These are phyloP conservation scores for Tyrannus savana DNA, from an alignment of 2,113 vertebrate genomes.

Conservation along the genomic window DNA sequence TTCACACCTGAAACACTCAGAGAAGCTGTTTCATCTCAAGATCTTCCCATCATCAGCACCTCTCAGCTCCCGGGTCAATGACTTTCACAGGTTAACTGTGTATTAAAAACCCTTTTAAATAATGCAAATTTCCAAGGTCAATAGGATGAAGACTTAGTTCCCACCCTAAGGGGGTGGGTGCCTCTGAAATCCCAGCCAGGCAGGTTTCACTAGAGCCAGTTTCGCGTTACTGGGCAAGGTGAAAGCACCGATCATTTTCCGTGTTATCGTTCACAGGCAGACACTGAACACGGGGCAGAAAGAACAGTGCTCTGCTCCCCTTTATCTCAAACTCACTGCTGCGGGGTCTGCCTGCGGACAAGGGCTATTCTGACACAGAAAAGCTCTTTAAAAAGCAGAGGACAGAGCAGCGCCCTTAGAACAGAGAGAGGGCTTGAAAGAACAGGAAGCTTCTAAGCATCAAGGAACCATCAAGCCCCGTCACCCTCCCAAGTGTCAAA, in stretches of 20 bases:
- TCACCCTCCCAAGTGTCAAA: slow-evolving; percentile 6
- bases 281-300: not conserved
- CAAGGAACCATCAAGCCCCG: not conserved
- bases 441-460: slow-evolving; percentile 28
- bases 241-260: not conserved
- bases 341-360: not conserved
- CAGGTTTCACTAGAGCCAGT: not conserved
- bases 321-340: not conserved
- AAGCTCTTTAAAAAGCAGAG: not conserved
- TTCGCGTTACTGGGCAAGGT: not conserved
- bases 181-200: not conserved
- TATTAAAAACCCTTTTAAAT: not conserved
- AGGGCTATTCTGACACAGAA: not conserved
- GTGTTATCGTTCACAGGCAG: not conserved
- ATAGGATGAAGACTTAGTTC: not conserved
- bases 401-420: not conserved
- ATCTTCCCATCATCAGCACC: not conserved
- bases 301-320: not conserved
- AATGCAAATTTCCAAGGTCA: not conserved
- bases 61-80: not conserved
- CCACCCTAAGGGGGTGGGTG: not conserved
- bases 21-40: not conserved
- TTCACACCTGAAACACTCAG: not conserved
- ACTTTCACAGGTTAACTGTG: slow-evolving; percentile 5
- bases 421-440: not conserved